A percentile compares a stretch with the other conserved stretches of the same genome.
Conservation (phyloP, 1,140 invertebrate genomes). For the Mylabris phalerata region DNA sequence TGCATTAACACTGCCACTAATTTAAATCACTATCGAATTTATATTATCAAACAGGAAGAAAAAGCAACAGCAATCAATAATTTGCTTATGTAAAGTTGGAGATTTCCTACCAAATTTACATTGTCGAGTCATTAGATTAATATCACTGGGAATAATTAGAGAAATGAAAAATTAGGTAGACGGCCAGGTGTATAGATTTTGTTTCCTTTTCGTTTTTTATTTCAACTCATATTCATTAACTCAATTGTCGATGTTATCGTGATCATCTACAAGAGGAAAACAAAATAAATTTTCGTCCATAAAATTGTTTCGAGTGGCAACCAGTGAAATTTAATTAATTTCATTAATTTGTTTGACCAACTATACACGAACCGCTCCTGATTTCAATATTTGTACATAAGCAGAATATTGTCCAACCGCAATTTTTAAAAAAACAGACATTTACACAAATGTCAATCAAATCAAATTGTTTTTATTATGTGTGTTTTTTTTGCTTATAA, state of each 20-base stretch:
- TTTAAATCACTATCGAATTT: no score
- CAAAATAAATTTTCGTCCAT: not conserved
- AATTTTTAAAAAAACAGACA: slow-evolving; percentile 18
- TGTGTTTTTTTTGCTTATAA: not conserved
- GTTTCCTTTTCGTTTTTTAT: not conserved
- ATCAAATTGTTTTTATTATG: slow-evolving; percentile 20
- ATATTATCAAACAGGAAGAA: no score
- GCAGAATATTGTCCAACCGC: slow-evolving; percentile 9
- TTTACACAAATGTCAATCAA: slow-evolving; percentile 28
- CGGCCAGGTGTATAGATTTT: slow-evolving; percentile 12
- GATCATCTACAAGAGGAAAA: not conserved
- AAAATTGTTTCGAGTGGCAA: slow-evolving; percentile 11
- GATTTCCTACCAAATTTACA: no score
- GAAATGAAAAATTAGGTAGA: slow-evolving; percentile 12
- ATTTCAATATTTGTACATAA: slow-evolving; percentile 8
- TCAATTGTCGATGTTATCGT: slow-evolving; percentile 11
- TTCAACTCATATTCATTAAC: no score
- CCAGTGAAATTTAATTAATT: slow-evolving; percentile 8
- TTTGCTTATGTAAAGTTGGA: no score
- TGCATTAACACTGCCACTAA: no score
- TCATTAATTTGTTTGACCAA: slow-evolving; percentile 10
- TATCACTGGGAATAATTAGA: slow-evolving; percentile 7
- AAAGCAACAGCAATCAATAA: no score
- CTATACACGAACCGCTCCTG: not conserved
- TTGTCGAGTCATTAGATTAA: no score